These are phyloP conservation scores for Steinernema hermaphroditum DNA, from an alignment of 2,888 invertebrate genomes.

Conservation along the genomic window DNA sequence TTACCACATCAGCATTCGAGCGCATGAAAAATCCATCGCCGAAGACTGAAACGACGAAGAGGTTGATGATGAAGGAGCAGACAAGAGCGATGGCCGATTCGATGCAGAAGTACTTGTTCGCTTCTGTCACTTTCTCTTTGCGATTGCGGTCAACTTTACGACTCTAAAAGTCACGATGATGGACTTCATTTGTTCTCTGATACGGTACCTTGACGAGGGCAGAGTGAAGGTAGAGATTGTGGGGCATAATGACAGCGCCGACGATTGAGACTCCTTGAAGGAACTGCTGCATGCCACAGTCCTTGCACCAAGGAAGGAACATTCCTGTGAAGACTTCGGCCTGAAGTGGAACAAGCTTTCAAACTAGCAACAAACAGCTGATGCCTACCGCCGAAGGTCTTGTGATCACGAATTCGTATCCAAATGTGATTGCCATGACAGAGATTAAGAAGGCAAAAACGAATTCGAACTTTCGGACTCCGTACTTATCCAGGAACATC, in stretches of 20 bases:
- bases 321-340: slow-evolving; percentile 77
- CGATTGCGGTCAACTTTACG: slow-evolving; percentile 79
- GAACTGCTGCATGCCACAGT: slow-evolving; percentile 75
- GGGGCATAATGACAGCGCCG: slow-evolving; percentile 88
- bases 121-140: slow-evolving; percentile 77
- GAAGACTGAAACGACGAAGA: slow-evolving; percentile 85
- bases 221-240: slow-evolving; percentile 85
- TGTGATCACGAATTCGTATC: slow-evolving; percentile 71
- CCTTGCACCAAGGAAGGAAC: slow-evolving; percentile 79
- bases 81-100: slow-evolving; percentile 80
- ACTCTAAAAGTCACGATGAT: slow-evolving; percentile 72
- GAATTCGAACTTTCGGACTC: slow-evolving; percentile 77
- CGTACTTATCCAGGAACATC: slow-evolving; percentile 82
- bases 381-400: slow-evolving; percentile 45
- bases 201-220: slow-evolving; percentile 80
- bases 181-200: too few species aligned
- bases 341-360: slow-evolving; percentile 77
- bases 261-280: slow-evolving; percentile 74
- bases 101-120: slow-evolving; percentile 82
- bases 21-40: slow-evolving; percentile 79
- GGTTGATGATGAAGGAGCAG: slow-evolving; percentile 83
- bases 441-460: slow-evolving; percentile 81
- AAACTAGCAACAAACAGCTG: slow-evolving; percentile 75
- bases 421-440: slow-evolving; percentile 84
- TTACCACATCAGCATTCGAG: slow-evolving; percentile 71